A percentile compares a stretch with the other conserved stretches of the same genome.
These are phyloP conservation scores for Corydoras sp. DNA, from an alignment of 2,113 vertebrate species.

Conservation along the genomic window DNA sequence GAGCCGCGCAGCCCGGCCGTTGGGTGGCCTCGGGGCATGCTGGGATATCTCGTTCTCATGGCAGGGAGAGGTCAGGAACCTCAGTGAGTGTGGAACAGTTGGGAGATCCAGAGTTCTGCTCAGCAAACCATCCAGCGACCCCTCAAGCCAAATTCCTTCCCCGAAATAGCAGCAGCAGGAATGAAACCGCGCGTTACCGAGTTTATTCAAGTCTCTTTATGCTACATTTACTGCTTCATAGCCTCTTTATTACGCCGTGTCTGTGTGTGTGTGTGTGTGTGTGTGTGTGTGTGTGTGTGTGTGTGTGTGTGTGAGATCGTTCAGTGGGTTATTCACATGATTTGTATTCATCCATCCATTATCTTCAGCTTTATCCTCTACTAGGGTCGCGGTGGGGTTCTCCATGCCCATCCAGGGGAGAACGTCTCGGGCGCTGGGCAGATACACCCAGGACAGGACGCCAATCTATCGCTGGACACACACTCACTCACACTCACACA, in stretches of 20 bases:
- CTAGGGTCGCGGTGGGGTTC: too few species aligned
- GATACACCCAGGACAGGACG: too few species aligned
- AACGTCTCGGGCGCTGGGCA: background rate
- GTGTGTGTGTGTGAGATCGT: too few species aligned
- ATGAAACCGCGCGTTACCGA: background rate
- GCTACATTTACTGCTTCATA: background rate
- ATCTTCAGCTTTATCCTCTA: too few species aligned
- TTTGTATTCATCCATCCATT: too few species aligned
- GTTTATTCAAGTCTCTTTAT: background rate
- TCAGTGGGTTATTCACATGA: too few species aligned
- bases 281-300: too few species aligned
- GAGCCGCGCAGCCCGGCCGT: conserved; percentile 54
- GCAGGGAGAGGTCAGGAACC: conserved; percentile 48
- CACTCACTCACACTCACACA: too few species aligned
- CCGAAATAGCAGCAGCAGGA: background rate
- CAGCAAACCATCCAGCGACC: conserved; percentile 33
- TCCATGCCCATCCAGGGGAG: too few species aligned
- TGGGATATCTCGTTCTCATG: conserved; percentile 56
- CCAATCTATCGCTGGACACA: too few species aligned
- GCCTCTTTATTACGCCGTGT: too few species aligned
- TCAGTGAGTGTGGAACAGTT: conserved; percentile 50
- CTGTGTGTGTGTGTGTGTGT: too few species aligned
- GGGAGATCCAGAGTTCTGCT: conserved; percentile 24
- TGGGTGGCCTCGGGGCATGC: conserved; percentile 59
- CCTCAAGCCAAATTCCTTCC: conserved; percentile 2